These are phyloP conservation scores for Embiotoca jacksoni DNA, from an alignment of 2,113 vertebrate species.

Conservation along the genomic window DNA sequence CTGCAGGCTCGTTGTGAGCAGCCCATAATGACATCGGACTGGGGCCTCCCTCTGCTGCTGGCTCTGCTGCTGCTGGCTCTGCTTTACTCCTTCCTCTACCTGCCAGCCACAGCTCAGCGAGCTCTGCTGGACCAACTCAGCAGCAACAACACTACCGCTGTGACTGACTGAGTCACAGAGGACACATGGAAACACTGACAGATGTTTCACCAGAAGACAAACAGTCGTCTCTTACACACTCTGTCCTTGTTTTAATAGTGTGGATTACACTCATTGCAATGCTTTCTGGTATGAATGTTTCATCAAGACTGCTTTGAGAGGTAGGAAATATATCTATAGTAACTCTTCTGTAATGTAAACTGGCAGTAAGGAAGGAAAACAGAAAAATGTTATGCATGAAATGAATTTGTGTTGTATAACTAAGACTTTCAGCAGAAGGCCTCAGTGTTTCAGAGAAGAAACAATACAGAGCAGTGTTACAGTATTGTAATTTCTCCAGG, in stretches of 20 bases:
- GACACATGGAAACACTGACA: slow-evolving; percentile 1
- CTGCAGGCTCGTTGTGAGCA: slow-evolving; percentile 85
- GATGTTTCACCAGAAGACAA: not conserved
- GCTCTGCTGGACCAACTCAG: slow-evolving; percentile 74
- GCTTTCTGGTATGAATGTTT: not conserved
- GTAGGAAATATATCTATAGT: too few species aligned
- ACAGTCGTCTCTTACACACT: too few species aligned
- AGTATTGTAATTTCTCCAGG: too few species aligned
- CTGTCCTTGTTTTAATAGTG: slow-evolving; percentile 13
- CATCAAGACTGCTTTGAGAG: not conserved
- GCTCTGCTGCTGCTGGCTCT: slow-evolving; percentile 82
- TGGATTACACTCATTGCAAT: not conserved
- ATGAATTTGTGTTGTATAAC: too few species aligned
- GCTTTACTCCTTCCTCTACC: slow-evolving; percentile 84
- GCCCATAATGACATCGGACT: slow-evolving; percentile 82
- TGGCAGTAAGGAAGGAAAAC: not conserved
- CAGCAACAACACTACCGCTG: slow-evolving; percentile 69
- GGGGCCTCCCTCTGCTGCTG: slow-evolving; percentile 82
- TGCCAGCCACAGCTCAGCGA: slow-evolving; percentile 78
- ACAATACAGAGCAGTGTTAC: too few species aligned
- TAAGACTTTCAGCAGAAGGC: too few species aligned
- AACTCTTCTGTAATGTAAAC: not conserved
- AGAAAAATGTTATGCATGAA: not conserved
- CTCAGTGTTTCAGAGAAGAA: too few species aligned
- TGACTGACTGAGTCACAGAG: slow-evolving; percentile 47